Conservation (phyloP, 2,113 vertebrate species). For the Sardina pilchardus region DNA sequence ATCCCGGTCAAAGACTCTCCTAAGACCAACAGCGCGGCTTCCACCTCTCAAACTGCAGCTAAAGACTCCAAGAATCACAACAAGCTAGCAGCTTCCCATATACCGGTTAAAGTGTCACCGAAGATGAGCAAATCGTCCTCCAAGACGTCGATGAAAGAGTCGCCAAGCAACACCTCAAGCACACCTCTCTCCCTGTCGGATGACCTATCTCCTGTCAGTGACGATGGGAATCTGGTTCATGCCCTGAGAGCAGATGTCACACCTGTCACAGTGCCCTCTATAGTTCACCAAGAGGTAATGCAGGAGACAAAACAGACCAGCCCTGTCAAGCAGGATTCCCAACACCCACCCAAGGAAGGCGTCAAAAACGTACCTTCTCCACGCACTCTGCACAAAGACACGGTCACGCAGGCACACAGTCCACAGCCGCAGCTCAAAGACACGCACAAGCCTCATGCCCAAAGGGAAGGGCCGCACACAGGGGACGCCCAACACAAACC, state of each 20-base stretch:
- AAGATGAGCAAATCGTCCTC: constrained; percentile 23
- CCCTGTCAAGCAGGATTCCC: neutral
- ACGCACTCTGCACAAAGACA: too few relatives aligned
- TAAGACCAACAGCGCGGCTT: constrained; percentile 5
- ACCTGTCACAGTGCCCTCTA: neutral
- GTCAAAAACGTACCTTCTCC: neutral
- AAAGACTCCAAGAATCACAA: constrained; percentile 43
- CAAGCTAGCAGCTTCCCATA: constrained; percentile 52
- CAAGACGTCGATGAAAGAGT: constrained; percentile 15
- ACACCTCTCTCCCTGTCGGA: constrained; percentile 4
- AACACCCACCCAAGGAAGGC: neutral
- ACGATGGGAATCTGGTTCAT: neutral
- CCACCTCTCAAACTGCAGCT: neutral
- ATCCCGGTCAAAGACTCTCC: constrained; percentile 24
- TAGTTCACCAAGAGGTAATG: neutral
- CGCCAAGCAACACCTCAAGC: neutral
- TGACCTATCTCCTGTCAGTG: neutral
- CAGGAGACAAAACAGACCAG: neutral
- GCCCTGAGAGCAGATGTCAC: neutral
- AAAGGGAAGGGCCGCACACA: constrained; percentile 21
- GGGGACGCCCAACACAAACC: neutral
- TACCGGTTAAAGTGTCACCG: neutral
- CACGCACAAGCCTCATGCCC: neutral
- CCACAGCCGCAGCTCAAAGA: neutral
- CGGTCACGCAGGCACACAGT: too few relatives aligned